A percentile compares a stretch with the other conserved stretches of the same genome.
Evolutionary conservation across 2,888 invertebrate genomes (phyloP).

Genomic region (Aquatica leii): DNA sequence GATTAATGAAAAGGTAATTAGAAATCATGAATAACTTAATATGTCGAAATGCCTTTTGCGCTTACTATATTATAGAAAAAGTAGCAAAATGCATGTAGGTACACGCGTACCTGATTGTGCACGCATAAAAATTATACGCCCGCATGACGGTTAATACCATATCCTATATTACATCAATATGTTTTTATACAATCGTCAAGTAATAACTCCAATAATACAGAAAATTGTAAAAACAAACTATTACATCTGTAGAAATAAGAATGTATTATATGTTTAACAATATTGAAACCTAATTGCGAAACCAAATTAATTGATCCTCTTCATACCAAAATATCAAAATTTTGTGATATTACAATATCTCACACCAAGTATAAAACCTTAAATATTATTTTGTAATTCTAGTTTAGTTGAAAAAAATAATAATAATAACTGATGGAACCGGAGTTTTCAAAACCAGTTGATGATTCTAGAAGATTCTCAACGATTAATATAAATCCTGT

Average conservation of each 20-base stretch:
- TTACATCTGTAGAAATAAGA: not conserved
- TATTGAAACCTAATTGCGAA: not conserved
- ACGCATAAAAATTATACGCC: too few species aligned
- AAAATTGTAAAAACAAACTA: constrained; percentile 1
- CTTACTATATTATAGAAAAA: too few species aligned
- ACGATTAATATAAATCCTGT: not conserved
- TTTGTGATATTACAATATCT: too few species aligned
- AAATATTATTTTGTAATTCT: not conserved
- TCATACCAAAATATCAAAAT: not conserved
- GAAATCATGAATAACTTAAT: too few species aligned
- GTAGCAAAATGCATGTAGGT: too few species aligned
- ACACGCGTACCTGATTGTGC: too few species aligned
- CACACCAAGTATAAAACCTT: not conserved
- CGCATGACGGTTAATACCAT: too few species aligned
- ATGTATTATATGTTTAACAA: not conserved
- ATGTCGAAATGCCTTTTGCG: too few species aligned
- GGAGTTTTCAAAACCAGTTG: not conserved
- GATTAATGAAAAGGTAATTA: too few species aligned
- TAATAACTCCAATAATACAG: not conserved
- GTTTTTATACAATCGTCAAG: constrained; percentile 5
- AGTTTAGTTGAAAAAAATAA: not conserved
- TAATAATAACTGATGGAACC: not conserved
- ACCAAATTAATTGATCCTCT: not conserved
- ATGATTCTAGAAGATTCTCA: not conserved
- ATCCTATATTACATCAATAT: constrained; percentile 1